phyloP scores from a whole-genome alignment of 2,113 vertebrate genomes.

The Plecturocebus donacophilus region DNA sequence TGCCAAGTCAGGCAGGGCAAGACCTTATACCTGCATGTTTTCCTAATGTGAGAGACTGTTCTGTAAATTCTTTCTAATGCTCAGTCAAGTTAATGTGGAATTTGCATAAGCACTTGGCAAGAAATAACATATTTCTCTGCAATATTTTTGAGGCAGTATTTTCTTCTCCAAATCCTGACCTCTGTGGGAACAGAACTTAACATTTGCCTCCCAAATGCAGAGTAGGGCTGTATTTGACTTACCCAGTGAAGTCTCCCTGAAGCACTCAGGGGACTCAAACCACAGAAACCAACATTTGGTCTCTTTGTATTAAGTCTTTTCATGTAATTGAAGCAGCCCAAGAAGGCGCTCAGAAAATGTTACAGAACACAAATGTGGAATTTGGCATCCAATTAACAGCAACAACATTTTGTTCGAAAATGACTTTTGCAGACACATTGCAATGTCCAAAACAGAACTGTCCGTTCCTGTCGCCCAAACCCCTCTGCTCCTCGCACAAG shows the following conservation, averaged over 20 bases:
- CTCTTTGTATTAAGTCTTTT: slow-evolving; percentile 44
- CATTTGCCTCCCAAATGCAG: slow-evolving; percentile 50
- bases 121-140: background rate
- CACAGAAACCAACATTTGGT: slow-evolving; percentile 48
- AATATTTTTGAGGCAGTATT: background rate
- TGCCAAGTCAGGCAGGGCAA: slow-evolving; percentile 35
- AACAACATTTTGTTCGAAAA: slow-evolving; percentile 1
- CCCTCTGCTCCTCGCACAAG: background rate
- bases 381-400: background rate
- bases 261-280: slow-evolving; percentile 66
- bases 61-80: background rate
- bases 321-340: background rate
- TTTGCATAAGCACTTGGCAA: slow-evolving; percentile 55
- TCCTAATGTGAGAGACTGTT: background rate
- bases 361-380: background rate
- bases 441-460: background rate
- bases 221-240: slow-evolving; percentile 6
- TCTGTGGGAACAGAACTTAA: slow-evolving; percentile 31
- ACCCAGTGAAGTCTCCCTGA: background rate
- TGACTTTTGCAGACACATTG: background rate
- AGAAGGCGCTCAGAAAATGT: background rate
- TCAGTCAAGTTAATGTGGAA: background rate
- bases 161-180: slow-evolving; percentile 58
- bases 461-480: background rate
- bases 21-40: slow-evolving; percentile 37